Base-by-base conservation (phyloP, 1,140 invertebrate genomes). In the Ooceraea biroi region DNA sequence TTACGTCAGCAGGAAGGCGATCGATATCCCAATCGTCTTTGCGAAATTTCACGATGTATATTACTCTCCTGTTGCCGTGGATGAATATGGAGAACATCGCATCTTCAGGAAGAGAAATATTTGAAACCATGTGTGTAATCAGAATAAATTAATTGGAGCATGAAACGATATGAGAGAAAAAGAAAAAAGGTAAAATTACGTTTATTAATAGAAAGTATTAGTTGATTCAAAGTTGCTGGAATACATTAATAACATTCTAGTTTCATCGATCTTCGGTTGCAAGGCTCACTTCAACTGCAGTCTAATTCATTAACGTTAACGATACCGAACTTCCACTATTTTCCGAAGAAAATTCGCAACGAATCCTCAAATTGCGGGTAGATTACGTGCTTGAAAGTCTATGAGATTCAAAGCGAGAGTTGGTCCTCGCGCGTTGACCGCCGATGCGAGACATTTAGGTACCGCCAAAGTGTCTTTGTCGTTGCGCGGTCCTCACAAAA, bases 11-110 rank as follows among this genome's bases (percentile, higher is more conserved):
- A 22, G 46, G 41, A 19, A 19, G 58, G 36, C 36, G 72, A 87
- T 87, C 86, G 85, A 87, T 76, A 66, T 27, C 12, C 36, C 61
- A 55, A 83, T 86, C 57, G 10, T 46, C 48, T 63, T 44, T 61
- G 80, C 48, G 66, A 84, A 87, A 84, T 84, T 69, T 71, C 50
- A 25, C 48, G 27, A 71, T 30, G 36, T 22, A 52, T 22, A 36
- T 80, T 12, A 22, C 12, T 36, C 36, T 41, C 10, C n/a, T n/a
- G 7, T 25, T 46, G 41, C 57, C 30, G n/a, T 19, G 22, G 11
- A 25, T 22, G 22, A 30, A 12, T 22, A n/a, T 36, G 7, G 19
- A n/a, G 5, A 2, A n/a, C 22, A 10, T n/a, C n/a, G n/a, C n/a
- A n/a, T n/a, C n/a, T n/a, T n/a, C n/a, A 1, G 30, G 41, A 65